These are phyloP conservation scores for Sebastes itinus DNA, from an alignment of 2,797 vertebrate genomes.

Conservation along the genomic window DNA sequence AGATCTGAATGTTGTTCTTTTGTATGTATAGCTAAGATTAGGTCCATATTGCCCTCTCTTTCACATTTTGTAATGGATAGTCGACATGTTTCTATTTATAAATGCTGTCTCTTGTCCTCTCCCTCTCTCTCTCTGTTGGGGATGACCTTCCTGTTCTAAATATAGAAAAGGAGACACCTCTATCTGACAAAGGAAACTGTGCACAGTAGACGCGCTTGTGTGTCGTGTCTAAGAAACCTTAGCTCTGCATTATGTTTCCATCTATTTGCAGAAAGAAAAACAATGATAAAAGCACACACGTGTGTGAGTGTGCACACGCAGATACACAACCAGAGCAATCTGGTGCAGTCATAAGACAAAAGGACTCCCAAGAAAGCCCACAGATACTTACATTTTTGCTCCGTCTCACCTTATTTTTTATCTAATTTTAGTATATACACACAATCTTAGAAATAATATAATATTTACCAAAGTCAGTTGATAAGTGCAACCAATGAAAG, in stretches of 20 bases:
- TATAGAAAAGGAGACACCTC: slow-evolving; percentile 68
- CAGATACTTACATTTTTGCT: background rate
- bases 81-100: slow-evolving; percentile 20
- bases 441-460: background rate
- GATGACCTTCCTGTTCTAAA: slow-evolving; percentile 67
- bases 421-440: background rate
- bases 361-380: background rate
- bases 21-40: background rate
- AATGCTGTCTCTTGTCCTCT: background rate
- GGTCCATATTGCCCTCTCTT: background rate
- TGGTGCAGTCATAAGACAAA: background rate
- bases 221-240: slow-evolving; percentile 14
- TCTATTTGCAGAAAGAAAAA: slow-evolving; percentile 4
- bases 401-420: background rate
- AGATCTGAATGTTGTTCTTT: background rate
- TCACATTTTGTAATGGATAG: background rate
- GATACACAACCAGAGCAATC: background rate
- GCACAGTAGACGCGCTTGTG: background rate
- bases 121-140: slow-evolving; percentile 33
- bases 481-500: background rate
- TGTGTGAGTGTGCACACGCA: background rate
- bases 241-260: slow-evolving; percentile 16
- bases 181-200: slow-evolving; percentile 37
- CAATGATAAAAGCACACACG: slow-evolving; percentile 4
- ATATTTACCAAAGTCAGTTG: background rate